These are phyloP conservation scores for Lissocephala sabroskyi DNA, from an alignment of 2,888 invertebrate genomes.

Conservation along the genomic window DNA sequence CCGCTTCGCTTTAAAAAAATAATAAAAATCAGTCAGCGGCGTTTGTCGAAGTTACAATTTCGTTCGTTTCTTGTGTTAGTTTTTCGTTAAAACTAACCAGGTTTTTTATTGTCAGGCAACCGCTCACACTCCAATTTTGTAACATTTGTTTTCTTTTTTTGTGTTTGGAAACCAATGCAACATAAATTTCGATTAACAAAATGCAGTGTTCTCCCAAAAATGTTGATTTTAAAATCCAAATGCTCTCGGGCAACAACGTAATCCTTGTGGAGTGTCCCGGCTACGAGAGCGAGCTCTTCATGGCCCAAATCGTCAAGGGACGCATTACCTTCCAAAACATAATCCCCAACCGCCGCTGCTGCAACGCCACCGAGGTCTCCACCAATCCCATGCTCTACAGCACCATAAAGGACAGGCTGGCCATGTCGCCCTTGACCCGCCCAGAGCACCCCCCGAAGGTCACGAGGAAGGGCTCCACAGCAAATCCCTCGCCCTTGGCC, in stretches of 20 bases:
- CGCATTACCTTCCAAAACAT: conserved; percentile 59
- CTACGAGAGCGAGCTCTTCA: conserved; percentile 62
- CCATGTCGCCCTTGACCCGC: not conserved
- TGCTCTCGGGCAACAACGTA: conserved; percentile 57
- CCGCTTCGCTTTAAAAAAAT: too few species aligned
- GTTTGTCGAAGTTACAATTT: too few species aligned
- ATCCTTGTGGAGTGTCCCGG: conserved; percentile 53
- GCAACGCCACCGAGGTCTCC: conserved; percentile 19
- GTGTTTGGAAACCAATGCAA: not conserved
- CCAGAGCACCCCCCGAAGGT: not conserved
- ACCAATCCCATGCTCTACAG: conserved; percentile 13
- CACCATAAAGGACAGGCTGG: not conserved
- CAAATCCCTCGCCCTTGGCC: conserved; percentile 24
- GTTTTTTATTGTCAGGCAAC: not conserved
- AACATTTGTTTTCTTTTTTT: not conserved
- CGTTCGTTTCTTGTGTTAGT: too few species aligned
- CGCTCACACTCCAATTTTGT: conserved; percentile 1
- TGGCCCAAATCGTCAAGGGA: conserved; percentile 60
- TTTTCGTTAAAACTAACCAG: not conserved
- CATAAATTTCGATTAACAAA: not conserved
- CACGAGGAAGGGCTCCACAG: not conserved
- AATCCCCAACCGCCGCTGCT: conserved; percentile 54
- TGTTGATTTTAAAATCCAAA: conserved; percentile 47
- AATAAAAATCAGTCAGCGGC: too few species aligned
- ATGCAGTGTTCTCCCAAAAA: too few species aligned